phyloP scores from a whole-genome alignment of 2,797 vertebrate genomes.

The Anas acuta region DNA sequence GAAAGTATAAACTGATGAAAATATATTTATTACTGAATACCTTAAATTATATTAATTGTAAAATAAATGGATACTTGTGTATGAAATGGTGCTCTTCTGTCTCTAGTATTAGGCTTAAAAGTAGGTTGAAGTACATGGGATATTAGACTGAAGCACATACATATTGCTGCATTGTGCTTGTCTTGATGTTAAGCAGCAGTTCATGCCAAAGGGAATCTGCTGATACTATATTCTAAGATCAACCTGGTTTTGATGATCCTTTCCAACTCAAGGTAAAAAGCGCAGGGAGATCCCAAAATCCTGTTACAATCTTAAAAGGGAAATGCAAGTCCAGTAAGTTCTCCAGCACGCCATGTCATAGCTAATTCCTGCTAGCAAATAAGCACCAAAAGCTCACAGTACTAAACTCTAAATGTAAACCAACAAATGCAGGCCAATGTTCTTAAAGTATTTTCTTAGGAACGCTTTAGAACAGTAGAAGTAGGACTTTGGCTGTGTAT shows the following conservation, averaged over 20 bases:
- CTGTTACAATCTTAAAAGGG: neutral
- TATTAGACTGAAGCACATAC: neutral
- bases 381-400: neutral
- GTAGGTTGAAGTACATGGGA: neutral
- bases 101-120: neutral
- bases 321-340: neutral
- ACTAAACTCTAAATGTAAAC: neutral
- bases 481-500: neutral
- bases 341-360: neutral
- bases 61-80: neutral
- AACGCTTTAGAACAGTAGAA: neutral
- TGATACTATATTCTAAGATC: neutral
- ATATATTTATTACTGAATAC: neutral
- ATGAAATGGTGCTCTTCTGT: neutral
- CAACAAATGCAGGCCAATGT: neutral
- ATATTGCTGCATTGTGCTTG: rapidly evolving
- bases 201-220: neutral
- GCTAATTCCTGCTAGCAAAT: neutral
- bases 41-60: neutral
- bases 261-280: neutral
- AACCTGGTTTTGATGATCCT: neutral
- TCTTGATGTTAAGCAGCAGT: neutral
- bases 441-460: neutral
- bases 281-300: neutral
- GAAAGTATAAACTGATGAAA: neutral